These are phyloP conservation scores for Eptatretus atami DNA, from an alignment of 2,797 vertebrate species.

Conservation along the genomic window DNA sequence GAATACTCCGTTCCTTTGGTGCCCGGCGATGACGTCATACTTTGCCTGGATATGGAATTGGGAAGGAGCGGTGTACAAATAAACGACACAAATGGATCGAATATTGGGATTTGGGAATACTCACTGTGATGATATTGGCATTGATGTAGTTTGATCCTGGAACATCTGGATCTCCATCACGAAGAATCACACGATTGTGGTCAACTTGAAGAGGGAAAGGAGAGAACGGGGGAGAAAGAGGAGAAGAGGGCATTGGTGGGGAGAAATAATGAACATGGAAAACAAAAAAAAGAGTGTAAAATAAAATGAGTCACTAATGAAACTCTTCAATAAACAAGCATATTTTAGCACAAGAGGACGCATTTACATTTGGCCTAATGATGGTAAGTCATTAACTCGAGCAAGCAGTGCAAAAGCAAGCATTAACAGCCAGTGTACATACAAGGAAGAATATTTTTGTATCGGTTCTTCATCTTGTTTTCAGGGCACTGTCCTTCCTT, in stretches of 20 bases:
- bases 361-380: too few species aligned
- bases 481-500: constrained; percentile 45
- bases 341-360: too few species aligned
- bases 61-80: too few species aligned
- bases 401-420: too few species aligned
- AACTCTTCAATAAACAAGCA: too few species aligned
- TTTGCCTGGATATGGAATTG: too few species aligned
- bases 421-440: constrained; percentile 13
- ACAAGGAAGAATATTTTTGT: constrained; percentile 69
- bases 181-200: constrained; percentile 30
- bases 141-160: constrained; percentile 45
- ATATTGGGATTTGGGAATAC: constrained; percentile 6
- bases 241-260: not conserved
- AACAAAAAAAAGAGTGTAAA: not conserved
- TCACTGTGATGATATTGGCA: constrained; percentile 48
- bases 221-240: not conserved
- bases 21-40: too few species aligned
- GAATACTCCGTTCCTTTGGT: too few species aligned
- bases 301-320: too few species aligned
- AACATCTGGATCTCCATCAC: constrained; percentile 19
- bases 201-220: constrained; percentile 19
- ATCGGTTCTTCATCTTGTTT: constrained; percentile 52
- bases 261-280: constrained; percentile 6
- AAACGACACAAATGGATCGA: too few species aligned
- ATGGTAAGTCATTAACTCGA: too few species aligned